Base-by-base conservation (phyloP, 2,797 vertebrate species). In the Acropternis orthonyx region DNA sequence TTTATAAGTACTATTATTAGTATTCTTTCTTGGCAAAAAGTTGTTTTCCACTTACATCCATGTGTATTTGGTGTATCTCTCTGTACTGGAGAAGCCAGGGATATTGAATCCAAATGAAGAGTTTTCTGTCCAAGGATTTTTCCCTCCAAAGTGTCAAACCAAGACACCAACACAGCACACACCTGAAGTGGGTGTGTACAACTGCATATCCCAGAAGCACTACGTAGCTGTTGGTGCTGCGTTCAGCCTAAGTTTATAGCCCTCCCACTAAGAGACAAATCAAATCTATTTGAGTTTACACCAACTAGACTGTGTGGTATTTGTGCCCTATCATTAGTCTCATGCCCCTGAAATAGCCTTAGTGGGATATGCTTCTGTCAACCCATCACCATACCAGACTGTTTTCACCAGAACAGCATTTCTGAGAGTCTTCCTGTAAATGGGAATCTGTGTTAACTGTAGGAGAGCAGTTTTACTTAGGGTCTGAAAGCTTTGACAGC, bases 361-460 rank as follows among this genome's bases (percentile, higher is more conserved):
- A 65, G 54, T 12, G 24, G 34, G 15, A 52, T 39, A 37, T 28
- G 37, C 18, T 63, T 43, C 66, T 73, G 11, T 32, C 59, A 91
- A 24, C 21, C 15, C 39, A 67, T 19, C 59, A 80, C 12, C 1
- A 0, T 34, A 32, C 9, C 14, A 34, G 32, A 48, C 10, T 44
- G 20, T 41, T 69, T 81, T 52, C 24, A 72, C n/a, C 34, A 34
- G 71, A 68, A 39, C n/a, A 52, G 37, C 37, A 49, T 36, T 82
- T 78, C 23, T 44, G 12, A 49, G 8, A 49, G n/a, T 46, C 43
- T 56, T 75, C 10, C 34, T 79, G 30, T 56, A 71, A 75, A 83
- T 7, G 6, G 27, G 23, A 73, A 44, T 44, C 32, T 44, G 26
- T 0, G 1, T 21, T 59, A 73, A 73, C 5, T 2, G 1, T 19